Percentiles rank a stretch among this genome's conserved stretches.
Conservation (phyloP, 1,140 invertebrate species). For the silkworm (Bombyx mori) region DNA sequence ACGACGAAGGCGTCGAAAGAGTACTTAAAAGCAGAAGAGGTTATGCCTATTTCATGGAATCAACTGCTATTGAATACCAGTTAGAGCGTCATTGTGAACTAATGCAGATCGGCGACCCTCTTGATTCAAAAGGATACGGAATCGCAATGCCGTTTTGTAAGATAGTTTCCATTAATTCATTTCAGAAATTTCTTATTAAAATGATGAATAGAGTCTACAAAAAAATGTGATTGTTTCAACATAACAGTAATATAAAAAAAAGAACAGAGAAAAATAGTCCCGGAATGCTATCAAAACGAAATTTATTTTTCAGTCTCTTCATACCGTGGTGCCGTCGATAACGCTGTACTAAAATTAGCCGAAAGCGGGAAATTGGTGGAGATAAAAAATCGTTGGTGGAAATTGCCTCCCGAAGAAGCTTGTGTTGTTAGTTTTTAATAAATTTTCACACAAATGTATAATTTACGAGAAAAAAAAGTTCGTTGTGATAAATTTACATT, state of each 20-base stretch:
- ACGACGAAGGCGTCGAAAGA: constrained; percentile 87
- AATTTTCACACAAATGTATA: neutral
- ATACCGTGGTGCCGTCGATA: constrained; percentile 80
- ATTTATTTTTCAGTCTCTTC: constrained; percentile 72
- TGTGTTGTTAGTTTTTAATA: constrained; percentile 35
- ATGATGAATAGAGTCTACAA: neutral
- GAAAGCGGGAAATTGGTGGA: constrained; percentile 83
- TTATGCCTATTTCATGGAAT: constrained; percentile 92
- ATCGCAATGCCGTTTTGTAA: constrained; percentile 83
- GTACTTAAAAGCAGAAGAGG: constrained; percentile 76
- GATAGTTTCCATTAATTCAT: constrained; percentile 14
- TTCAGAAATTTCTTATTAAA: neutral
- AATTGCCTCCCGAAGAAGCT: constrained; percentile 70
- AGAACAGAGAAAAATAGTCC: too few relatives aligned
- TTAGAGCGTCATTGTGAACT: constrained; percentile 83
- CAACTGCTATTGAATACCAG: constrained; percentile 84
- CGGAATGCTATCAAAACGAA: neutral
- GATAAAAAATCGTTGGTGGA: constrained; percentile 93
- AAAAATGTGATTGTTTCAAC: neutral
- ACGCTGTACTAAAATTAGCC: constrained; percentile 84
- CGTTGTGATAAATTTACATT: too few relatives aligned
- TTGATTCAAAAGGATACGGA: constrained; percentile 89
- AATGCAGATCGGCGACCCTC: constrained; percentile 80
- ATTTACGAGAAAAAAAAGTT: too few relatives aligned
- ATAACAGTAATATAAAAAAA: too few relatives aligned